A percentile compares a stretch with the other conserved stretches of the same genome.
These are phyloP conservation scores for Watsonalla cultraria DNA, from an alignment of 2,888 invertebrate genomes.

Conservation along the genomic window DNA sequence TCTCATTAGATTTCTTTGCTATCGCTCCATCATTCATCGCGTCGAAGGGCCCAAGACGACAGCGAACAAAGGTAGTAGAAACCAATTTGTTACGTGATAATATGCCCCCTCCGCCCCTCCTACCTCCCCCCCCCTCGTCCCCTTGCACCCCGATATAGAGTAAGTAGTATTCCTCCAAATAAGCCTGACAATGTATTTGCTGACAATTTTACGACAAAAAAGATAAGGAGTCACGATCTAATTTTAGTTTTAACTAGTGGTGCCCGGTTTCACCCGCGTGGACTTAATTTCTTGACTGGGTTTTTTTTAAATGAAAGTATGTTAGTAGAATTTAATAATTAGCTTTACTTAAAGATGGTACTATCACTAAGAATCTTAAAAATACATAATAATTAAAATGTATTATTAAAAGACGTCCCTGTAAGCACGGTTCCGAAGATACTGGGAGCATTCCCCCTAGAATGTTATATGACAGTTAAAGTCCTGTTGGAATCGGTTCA, in stretches of 20 bases:
- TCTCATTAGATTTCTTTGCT: constrained; percentile 25
- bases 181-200: constrained; percentile 26
- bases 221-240: not conserved
- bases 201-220: not conserved
- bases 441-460: too few species aligned
- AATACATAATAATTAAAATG: too few species aligned
- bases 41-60: constrained; percentile 53
- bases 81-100: constrained; percentile 79
- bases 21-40: constrained; percentile 48
- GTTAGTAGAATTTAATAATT: too few species aligned
- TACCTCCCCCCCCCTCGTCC: constrained; percentile 11
- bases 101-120: constrained; percentile 48
- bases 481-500: too few species aligned
- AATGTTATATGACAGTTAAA: too few species aligned
- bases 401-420: too few species aligned
- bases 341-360: too few species aligned
- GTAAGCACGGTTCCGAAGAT: too few species aligned
- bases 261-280: too few species aligned
- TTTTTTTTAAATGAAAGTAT: too few species aligned
- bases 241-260: not conserved
- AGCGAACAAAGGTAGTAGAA: constrained; percentile 74
- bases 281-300: too few species aligned
- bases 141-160: constrained; percentile 31
- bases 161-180: constrained; percentile 49
- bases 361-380: too few species aligned